phyloP scores from a whole-genome alignment of 2,888 invertebrate genomes.

The Perizoma affinitatum region DNA sequence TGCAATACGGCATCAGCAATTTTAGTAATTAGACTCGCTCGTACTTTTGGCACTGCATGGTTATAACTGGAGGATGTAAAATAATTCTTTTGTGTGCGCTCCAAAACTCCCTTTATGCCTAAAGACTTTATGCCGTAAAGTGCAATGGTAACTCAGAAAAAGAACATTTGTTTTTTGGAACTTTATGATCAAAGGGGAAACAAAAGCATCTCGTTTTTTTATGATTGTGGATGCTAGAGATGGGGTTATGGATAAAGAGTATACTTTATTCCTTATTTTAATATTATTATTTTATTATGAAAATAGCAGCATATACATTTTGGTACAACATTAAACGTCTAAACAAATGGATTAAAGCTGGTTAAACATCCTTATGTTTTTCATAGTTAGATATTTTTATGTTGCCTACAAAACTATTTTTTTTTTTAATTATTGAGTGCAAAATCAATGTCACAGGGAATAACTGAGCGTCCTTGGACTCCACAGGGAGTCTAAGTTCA shows the following conservation, averaged over 20 bases:
- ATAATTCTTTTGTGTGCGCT: conserved; percentile 14
- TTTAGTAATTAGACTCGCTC: conserved; percentile 20
- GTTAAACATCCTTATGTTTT: too few species aligned
- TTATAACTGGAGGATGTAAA: conserved; percentile 3
- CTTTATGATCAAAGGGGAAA: conserved; percentile 30
- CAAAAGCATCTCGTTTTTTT: conserved; percentile 28
- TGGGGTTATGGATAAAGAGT: neutral
- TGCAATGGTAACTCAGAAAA: conserved; percentile 26
- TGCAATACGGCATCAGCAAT: conserved; percentile 44
- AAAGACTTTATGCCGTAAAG: conserved; percentile 19
- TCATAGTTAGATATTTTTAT: too few species aligned
- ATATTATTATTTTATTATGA: too few species aligned
- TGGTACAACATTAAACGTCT: too few species aligned
- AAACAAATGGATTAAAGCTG: too few species aligned
- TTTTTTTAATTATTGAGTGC: too few species aligned
- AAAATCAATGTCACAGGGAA: too few species aligned
- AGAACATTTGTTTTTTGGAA: conserved; percentile 25
- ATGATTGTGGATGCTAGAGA: conserved; percentile 7
- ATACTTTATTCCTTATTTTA: too few species aligned
- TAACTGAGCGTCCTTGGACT: too few species aligned
- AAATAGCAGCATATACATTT: too few species aligned
- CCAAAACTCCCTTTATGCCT: conserved; percentile 10
- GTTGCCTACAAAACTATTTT: too few species aligned
- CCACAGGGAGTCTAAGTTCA: too few species aligned
- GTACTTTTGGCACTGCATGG: conserved; percentile 9